Evolutionary conservation across 2,797 vertebrate species (phyloP).

Genomic region (Kryptolebias ocellatus): DNA sequence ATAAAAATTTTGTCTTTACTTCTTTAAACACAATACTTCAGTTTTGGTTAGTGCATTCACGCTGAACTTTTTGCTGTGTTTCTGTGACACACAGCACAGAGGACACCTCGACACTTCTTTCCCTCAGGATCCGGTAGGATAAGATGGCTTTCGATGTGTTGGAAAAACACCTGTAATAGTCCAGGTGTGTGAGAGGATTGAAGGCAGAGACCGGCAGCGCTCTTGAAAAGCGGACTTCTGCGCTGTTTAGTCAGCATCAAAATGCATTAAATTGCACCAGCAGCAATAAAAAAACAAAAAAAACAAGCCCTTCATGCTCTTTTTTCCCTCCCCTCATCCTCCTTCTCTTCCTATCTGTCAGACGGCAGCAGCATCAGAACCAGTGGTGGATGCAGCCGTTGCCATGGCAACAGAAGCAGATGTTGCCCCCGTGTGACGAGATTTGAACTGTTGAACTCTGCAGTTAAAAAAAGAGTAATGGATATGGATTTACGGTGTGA

Average conservation of each 20-base stretch:
- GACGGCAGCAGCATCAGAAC: constrained; percentile 4
- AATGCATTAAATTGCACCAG: constrained; percentile 53
- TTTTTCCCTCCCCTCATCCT: not conserved
- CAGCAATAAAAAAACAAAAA: constrained; percentile 32
- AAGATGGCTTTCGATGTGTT: constrained; percentile 44
- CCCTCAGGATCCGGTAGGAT: constrained; percentile 35
- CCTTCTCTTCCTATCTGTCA: constrained; percentile 17
- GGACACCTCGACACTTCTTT: constrained; percentile 1
- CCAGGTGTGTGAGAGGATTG: constrained; percentile 51
- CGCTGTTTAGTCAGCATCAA: constrained; percentile 37
- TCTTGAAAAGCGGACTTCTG: constrained; percentile 22
- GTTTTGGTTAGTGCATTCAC: rapidly evolving
- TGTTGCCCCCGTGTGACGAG: constrained; percentile 63
- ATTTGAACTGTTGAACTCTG: constrained; percentile 76
- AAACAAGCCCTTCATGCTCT: not conserved
- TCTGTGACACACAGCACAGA: not conserved
- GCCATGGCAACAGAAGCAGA: constrained; percentile 78
- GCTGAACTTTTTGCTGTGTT: not conserved
- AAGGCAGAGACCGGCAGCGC: constrained; percentile 27
- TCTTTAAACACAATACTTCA: not conserved
- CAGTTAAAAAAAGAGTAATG: constrained; percentile 56
- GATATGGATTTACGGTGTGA: constrained; percentile 68
- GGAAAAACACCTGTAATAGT: constrained; percentile 59
- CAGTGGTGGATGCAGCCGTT: constrained; percentile 48
- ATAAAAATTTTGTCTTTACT: too few species aligned